Evolutionary conservation across 2,888 invertebrate species (phyloP), one percentile per base, ranked within the genome.

Genomic region (Drosophila helvetica): DNA sequence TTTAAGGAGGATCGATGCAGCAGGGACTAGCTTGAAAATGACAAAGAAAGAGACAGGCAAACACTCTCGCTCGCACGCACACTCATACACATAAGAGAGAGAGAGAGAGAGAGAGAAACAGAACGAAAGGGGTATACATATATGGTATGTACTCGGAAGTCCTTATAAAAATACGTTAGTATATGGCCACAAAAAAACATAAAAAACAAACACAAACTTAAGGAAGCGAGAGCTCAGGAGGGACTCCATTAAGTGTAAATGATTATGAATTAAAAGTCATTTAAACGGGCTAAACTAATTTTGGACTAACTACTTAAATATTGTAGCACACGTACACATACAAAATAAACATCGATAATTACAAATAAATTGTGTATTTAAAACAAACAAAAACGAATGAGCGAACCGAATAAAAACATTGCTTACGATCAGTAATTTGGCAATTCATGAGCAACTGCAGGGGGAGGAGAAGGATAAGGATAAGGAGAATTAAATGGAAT

Each of bases 371-470:
- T 57, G 50, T 42, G 51, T 64, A 38, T 15, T 25, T 55, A 15
- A 51, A 45, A 25, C 38, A 59, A 60, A 71, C 22, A 64, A 51
- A 61, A 55, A 73, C 65, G 61, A 66, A 63, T 46, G 50, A 56
- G 60, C 63, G 22, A 56, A 56, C 18, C 15, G n/a, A 38, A 56
- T 5, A 56, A 46, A 46, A 30, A 27, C 10, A 33, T 55, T 66
- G 56, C 86, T 81, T 81, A 82, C 58, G 61, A 74, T 64, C 74
- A 52, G 56, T 79, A 82, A 87, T 82, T 82, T 82, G 82, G 88
- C 82, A 85, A 87, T 75, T 77, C 64, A 81, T 82, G 88, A 82
- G 88, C 80, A 81, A 86, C 75, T 83, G 79, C 79, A 77, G 74
- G 67, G 19, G 17, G 10, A 43, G 65, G 66, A 17, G 50, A 53